Base-by-base conservation (phyloP, 2,888 invertebrate genomes). In the Phlogophora meticulosa region DNA sequence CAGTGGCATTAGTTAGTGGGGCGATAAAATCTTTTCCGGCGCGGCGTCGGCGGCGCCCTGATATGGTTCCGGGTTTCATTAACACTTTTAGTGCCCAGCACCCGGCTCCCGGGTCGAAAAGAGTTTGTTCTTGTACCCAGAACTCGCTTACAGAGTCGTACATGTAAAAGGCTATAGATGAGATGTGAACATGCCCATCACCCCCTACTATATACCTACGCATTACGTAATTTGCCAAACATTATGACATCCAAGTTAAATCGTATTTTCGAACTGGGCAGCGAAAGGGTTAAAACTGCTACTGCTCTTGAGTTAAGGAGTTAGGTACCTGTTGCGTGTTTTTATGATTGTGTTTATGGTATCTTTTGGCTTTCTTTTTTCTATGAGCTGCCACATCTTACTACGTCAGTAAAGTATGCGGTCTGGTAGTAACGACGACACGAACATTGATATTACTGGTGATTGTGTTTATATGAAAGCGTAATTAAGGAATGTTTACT, bases 21-120 rank as follows among this genome's bases (percentile, higher is more conserved):
- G 73, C 53, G 80, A 74, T 83, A 77, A 79, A 75, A 82, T 83
- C 82, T 76, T 64, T 79, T 78, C 76, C 74, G 76, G 81, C 28
- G 28, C 28, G 28, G 5, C n/a, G 28, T 2, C 28, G 28, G 2
- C 28, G 28, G 28, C 68, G 66, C 68, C 56, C 59, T 64, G 38
- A 58, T 64, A 61, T n/a, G 51, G 71, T 74, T 69, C 74, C 77
- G 72, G 72, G 57, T 55, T 52, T 53, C 61, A 66, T 63, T 73
- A n/a, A n/a, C n/a, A n/a, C n/a, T n/a, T n/a, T n/a, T n/a, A n/a
- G n/a, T n/a, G n/a, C n/a, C n/a, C n/a, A n/a, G n/a, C n/a, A n/a
- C n/a, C n/a, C n/a, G n/a, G n/a, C n/a, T n/a, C n/a, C n/a, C n/a
- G n/a, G n/a, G n/a, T n/a, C n/a, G n/a, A n/a, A n/a, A n/a, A n/a